Percentiles rank a stretch among this genome's conserved stretches.
These are phyloP conservation scores for Aphyosemion australe DNA, from an alignment of 2,113 vertebrate genomes.

Conservation along the genomic window DNA sequence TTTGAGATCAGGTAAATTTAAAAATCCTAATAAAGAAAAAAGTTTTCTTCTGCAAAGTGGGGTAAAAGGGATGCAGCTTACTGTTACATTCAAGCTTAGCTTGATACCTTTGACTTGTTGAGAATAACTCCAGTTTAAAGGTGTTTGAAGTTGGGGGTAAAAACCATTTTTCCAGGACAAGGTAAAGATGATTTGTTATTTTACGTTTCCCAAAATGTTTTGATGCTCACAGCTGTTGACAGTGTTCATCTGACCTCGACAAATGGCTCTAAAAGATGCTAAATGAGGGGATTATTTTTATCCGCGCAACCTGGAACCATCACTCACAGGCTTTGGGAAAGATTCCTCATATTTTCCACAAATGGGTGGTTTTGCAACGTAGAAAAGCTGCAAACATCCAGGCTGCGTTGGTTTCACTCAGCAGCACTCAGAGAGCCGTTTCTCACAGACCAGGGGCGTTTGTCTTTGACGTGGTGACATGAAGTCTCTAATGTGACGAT, in stretches of 20 bases:
- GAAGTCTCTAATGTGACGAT: slow-evolving; percentile 76
- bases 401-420: slow-evolving; percentile 31
- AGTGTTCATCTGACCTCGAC: slow-evolving; percentile 17
- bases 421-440: slow-evolving; percentile 44
- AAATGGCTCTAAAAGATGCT: neutral
- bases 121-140: neutral
- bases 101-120: slow-evolving; percentile 11
- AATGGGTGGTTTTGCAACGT: no score
- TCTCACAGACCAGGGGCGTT: slow-evolving; percentile 46
- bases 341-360: neutral
- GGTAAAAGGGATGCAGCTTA: no score
- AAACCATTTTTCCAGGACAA: slow-evolving; percentile 16
- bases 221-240: slow-evolving; percentile 11
- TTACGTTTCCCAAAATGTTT: slow-evolving; percentile 30
- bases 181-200: neutral
- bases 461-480: slow-evolving; percentile 75
- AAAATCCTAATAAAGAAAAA: no score
- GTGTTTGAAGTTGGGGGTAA: no score
- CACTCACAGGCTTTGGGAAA: neutral
- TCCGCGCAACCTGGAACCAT: neutral
- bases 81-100: slow-evolving; percentile 33
- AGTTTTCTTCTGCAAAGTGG: no score
- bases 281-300: neutral
- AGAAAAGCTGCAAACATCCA: slow-evolving; percentile 24
- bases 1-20: slow-evolving; percentile 55